A percentile compares a stretch with the other conserved stretches of the same genome.
Evolutionary conservation across 2,113 vertebrate genomes (phyloP).

Genomic region (Numida meleagris): DNA sequence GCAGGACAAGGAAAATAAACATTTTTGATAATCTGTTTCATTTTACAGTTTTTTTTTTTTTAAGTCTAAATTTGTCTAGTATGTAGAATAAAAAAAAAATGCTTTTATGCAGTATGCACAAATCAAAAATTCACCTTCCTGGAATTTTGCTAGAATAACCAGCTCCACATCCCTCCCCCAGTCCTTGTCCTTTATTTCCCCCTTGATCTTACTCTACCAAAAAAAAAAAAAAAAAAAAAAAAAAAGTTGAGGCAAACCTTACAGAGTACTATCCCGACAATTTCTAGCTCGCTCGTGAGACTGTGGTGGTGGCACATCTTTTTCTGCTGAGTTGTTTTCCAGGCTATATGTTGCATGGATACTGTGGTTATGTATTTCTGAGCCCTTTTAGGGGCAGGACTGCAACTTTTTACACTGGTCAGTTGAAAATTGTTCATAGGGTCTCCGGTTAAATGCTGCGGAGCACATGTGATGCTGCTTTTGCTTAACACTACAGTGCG

Average conservation of each 20-base stretch:
- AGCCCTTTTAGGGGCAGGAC: neutral
- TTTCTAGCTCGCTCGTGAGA: neutral
- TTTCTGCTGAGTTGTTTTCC: neutral
- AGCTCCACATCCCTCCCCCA: neutral
- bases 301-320: neutral
- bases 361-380: neutral
- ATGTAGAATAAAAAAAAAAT: neutral
- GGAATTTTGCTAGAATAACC: neutral
- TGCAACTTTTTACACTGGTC: neutral
- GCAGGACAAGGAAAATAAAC: neutral
- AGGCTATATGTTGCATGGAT: neutral
- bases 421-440: neutral
- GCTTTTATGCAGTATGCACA: neutral
- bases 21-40: neutral
- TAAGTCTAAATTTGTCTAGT: neutral
- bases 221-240: neutral
- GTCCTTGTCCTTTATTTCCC: neutral
- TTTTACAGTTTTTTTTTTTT: neutral
- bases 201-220: neutral
- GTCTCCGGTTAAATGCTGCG: neutral
- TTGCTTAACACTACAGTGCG: neutral
- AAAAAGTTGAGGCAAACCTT: neutral
- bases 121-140: neutral
- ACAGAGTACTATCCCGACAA: neutral
- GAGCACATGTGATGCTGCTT: neutral